Base-by-base conservation (phyloP, 2,797 vertebrate genomes). In the Triplophysa bombifrons region DNA sequence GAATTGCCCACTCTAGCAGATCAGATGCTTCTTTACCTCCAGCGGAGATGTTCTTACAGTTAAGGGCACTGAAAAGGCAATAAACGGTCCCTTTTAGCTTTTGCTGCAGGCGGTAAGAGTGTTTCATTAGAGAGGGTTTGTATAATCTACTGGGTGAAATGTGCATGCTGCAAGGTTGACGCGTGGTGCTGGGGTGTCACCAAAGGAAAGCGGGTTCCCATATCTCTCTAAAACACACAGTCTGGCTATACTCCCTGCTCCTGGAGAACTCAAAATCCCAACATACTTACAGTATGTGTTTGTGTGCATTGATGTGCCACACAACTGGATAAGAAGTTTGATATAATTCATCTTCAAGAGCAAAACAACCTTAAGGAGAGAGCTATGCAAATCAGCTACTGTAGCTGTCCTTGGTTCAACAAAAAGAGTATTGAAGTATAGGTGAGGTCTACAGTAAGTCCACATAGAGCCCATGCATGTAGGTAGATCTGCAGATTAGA, bases 91-190 rank as follows among this genome's bases (percentile, higher is more conserved):
- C 41, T 61, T 53, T 66, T 30, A 66, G 22, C 53, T 72, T 8
- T 2, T 75, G 14, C 38, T 75, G 41, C n/a, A 30, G 46, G 22
- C 48, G 13, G 11, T 16, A 16, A 66, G 61, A 76, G 34, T 22
- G 58, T 73, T 77, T 80, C 27, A 83, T 75, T 65, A 67, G 61
- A 50, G 17, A 38, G 83, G 66, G 20, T 55, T 75, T 66, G 63
- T 66, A 55, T 51, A 65, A 38, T 71, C 10, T 27, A 61, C 64
- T 25, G 53, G 30, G 34, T 60, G 51, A 19, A 78, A 77, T 58
- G 44, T 60, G 60, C 53, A 60, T 41, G 50, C 69, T 48, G 34
- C 51, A 61, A 74, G 48, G 64, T 68, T 76, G 78, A 53, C n/a
- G 0, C 38, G 20, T 58, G 17, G 50, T 19, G 41, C 16, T 63